Base-by-base conservation (phyloP, 2,797 vertebrate species). In the Pangasius mekongensis region DNA sequence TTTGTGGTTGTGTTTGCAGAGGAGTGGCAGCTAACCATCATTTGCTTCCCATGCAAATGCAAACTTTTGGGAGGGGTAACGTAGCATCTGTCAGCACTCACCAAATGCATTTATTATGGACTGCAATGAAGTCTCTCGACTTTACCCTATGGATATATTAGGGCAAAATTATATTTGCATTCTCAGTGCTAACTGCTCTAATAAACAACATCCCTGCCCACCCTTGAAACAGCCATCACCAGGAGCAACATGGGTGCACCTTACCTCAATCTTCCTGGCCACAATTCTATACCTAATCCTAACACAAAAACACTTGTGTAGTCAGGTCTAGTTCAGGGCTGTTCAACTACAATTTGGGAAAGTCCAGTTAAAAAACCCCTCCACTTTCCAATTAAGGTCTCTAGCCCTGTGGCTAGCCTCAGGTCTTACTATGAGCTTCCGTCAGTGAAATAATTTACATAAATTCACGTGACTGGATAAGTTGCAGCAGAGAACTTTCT, bases 41-140 rank as follows among this genome's bases (percentile, higher is more conserved):
- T 90, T 91, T 91, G 85, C 71, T 84, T 88, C 64, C 58, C 71
- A 86, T 82, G 84, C 76, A 89, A 89, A 86, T 80, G n/a, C 43
- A 66, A 67, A 82, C 83, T 80, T 88, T 86, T 80, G 56, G 33
- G 43, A 69, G 52, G 76, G 81, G 49, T 60, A 69, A 83, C 43
- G 27, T 74, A 43, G 85, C 49, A 84, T 85, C 77, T 30, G 76
- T 71, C 87, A 89, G 87, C 86, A 84, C 88, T 81, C 60, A 88
- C 77, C 20, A 52, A 36, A 67, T 49, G 18, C 20, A 73, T 83
- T 87, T n/a, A 47, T 16, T n/a, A 83, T 47, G 80, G 13, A 43
- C 36, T 83, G 22, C 80, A 83, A 5, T 16, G 22, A 81, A 39
- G 80, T 64, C 24, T 83, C 13, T 3, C 22, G 0, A 83, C 80